Conservation (phyloP, 2,797 vertebrate species). For the Leuciscus waleckii region DNA sequence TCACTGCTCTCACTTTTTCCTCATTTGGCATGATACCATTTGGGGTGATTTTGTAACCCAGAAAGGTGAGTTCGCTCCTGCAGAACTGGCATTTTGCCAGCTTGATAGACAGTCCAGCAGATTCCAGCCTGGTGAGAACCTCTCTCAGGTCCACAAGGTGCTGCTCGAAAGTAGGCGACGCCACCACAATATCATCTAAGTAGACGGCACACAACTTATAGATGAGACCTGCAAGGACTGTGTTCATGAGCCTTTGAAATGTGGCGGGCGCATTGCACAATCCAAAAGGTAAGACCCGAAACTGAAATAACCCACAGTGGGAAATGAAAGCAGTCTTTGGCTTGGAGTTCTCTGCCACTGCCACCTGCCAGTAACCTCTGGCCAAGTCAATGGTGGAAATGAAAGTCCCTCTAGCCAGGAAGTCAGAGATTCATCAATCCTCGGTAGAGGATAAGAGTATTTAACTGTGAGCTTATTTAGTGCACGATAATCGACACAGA, state of each 20-base stretch:
- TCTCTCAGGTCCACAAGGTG: background rate
- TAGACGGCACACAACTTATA: background rate
- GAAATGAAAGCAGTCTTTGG: background rate
- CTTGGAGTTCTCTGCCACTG: background rate
- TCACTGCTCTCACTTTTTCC: background rate
- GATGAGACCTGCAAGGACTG: background rate
- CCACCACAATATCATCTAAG: background rate
- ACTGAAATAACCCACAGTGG: background rate
- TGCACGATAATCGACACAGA: too few species aligned
- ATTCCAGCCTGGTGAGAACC: background rate
- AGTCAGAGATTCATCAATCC: background rate
- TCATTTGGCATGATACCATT: background rate
- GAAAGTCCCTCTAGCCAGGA: background rate
- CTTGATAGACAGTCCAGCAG: background rate
- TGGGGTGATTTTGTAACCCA: background rate
- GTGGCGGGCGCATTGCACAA: background rate
- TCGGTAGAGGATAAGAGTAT: background rate
- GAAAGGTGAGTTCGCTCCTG: background rate
- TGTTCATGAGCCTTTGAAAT: background rate
- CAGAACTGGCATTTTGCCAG: background rate
- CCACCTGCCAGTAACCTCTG: background rate
- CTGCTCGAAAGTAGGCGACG: background rate
- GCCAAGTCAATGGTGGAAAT: background rate
- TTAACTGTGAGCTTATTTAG: too few species aligned
- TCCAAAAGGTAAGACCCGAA: background rate